phyloP scores from a whole-genome alignment of 2,797 vertebrate genomes.

The Trichosurus vulpecula region DNA sequence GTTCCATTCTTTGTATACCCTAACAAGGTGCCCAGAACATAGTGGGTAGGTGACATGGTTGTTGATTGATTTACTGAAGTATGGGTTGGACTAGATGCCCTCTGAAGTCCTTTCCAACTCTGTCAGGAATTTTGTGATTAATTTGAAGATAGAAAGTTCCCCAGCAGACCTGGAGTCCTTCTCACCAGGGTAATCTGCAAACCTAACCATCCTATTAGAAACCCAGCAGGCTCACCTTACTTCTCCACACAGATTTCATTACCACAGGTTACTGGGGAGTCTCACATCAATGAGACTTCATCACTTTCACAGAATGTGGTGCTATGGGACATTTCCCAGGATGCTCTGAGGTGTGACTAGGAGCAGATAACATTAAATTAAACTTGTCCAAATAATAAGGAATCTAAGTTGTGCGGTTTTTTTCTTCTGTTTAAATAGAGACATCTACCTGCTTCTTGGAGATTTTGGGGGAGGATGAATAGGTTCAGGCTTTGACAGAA shows the following conservation, averaged over 20 bases:
- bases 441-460: not conserved
- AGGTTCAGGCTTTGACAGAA: not conserved
- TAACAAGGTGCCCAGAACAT: not conserved
- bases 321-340: not conserved
- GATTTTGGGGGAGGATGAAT: not conserved
- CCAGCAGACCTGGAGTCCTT: conserved; percentile 1
- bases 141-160: not conserved
- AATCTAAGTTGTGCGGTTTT: not conserved
- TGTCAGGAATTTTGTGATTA: not conserved
- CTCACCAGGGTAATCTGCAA: not conserved
- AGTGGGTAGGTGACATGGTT: not conserved
- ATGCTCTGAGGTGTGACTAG: not conserved
- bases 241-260: not conserved
- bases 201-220: not conserved
- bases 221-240: not conserved
- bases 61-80: not conserved
- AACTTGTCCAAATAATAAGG: not conserved
- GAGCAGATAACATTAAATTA: not conserved
- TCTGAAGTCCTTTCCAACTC: not conserved
- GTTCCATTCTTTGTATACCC: not conserved
- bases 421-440: not conserved
- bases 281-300: not conserved
- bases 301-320: not conserved
- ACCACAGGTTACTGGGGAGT: not conserved
- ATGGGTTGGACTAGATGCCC: not conserved